A percentile compares a stretch with the other conserved stretches of the same genome.
Evolutionary conservation across 2,888 invertebrate genomes (phyloP).

Genomic region (Sarcophaga carnaria): DNA sequence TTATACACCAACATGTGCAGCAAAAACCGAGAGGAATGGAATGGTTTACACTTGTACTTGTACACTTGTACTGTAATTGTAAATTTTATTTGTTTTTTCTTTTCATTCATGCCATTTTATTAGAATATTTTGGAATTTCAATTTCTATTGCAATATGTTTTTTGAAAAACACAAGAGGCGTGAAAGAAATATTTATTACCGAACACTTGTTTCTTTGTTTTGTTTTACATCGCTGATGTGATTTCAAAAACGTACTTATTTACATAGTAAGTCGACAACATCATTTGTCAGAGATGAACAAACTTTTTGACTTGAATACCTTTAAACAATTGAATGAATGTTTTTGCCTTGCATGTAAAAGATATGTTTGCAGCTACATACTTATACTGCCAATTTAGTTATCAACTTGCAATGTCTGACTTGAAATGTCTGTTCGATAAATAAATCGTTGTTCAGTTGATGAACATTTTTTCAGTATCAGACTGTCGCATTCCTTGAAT

Average conservation of each 20-base stretch:
- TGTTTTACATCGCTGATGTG: background rate
- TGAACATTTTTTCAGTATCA: too few relatives aligned
- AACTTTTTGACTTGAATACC: background rate
- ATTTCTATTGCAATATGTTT: background rate
- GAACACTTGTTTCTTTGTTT: background rate
- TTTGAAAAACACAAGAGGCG: slow-evolving; percentile 43
- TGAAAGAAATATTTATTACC: slow-evolving; percentile 50
- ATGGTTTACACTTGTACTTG: background rate
- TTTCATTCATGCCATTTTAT: background rate
- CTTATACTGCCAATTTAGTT: too few relatives aligned
- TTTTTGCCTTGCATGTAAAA: too few relatives aligned
- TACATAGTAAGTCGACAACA: background rate
- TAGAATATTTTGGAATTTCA: background rate
- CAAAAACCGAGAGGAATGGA: too few relatives aligned
- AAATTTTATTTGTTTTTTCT: slow-evolving; percentile 32
- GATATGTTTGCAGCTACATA: too few relatives aligned
- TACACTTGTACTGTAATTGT: slow-evolving; percentile 26
- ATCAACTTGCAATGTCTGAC: too few relatives aligned
- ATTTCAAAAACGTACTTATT: slow-evolving; percentile 13
- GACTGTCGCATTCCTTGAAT: too few relatives aligned
- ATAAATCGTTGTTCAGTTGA: too few relatives aligned
- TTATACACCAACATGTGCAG: too few relatives aligned
- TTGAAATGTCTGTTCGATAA: too few relatives aligned
- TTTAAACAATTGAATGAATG: too few relatives aligned
- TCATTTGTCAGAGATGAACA: background rate